Evolutionary conservation across 2,113 vertebrate genomes (phyloP).

Genomic region (Verasper variegatus): DNA sequence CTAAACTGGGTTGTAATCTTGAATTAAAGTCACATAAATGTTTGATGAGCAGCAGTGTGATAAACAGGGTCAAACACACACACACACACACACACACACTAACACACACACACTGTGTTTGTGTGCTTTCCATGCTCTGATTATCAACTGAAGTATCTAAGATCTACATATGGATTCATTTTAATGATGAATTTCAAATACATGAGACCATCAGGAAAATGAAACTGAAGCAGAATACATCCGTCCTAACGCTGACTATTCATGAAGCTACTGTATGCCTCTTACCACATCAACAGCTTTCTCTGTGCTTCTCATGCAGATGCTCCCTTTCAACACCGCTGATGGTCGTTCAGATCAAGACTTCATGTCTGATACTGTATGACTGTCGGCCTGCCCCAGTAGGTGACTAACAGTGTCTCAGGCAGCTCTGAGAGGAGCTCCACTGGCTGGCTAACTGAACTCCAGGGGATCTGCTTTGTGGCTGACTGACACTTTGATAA

Average conservation of each 20-base stretch:
- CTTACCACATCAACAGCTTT: neutral
- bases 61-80: constrained; percentile 23
- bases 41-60: constrained; percentile 41
- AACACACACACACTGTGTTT: constrained; percentile 3
- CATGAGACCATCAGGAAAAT: constrained; percentile 49
- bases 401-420: constrained; percentile 44
- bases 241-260: neutral
- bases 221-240: constrained; percentile 26
- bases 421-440: constrained; percentile 48
- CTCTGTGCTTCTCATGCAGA: constrained; percentile 8
- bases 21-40: constrained; percentile 38
- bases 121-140: constrained; percentile 11
- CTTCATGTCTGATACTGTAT: constrained; percentile 46
- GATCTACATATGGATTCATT: constrained; percentile 28
- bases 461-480: constrained; percentile 61
- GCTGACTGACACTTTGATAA: constrained; percentile 65
- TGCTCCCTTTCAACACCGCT: constrained; percentile 35
- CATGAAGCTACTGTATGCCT: constrained; percentile 2
- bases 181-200: constrained; percentile 50
- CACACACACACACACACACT: neutral
- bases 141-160: constrained; percentile 33
- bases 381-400: constrained; percentile 22
- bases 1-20: constrained; percentile 51
- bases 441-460: constrained; percentile 68
- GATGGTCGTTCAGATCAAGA: constrained; percentile 52